These are phyloP conservation scores for Indicator indicator DNA, from an alignment of 2,113 vertebrate species.

Conservation along the genomic window DNA sequence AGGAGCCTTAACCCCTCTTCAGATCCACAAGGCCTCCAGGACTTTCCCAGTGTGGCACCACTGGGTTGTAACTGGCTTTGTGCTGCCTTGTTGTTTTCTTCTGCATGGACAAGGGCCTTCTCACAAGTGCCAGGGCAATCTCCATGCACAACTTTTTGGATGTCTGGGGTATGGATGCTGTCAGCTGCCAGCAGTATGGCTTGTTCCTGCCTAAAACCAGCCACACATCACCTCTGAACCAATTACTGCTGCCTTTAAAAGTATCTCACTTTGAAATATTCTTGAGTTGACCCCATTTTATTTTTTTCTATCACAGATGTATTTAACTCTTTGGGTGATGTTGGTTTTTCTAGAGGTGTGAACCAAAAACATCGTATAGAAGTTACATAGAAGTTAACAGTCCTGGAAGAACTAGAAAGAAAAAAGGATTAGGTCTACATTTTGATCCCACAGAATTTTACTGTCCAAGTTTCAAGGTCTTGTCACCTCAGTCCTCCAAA, in stretches of 20 bases:
- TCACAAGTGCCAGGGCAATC: fast-evolving
- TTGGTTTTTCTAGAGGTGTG: not conserved
- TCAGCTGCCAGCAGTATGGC: fast-evolving
- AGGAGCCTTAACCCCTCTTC: not conserved
- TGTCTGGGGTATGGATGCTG: not conserved
- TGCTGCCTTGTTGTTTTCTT: fast-evolving
- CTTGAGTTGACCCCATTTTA: not conserved
- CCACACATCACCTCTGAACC: not conserved
- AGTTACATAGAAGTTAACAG: not conserved
- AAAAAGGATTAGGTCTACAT: not conserved
- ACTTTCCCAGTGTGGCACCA: not conserved
- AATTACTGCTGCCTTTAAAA: not conserved
- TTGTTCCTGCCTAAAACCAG: not conserved
- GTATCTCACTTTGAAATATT: not conserved
- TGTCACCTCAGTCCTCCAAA: not conserved
- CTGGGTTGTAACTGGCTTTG: not conserved
- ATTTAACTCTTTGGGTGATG: not conserved
- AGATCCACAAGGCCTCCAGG: not conserved
- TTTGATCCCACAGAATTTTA: not conserved
- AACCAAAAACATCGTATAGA: not conserved
- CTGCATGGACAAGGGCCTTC: not conserved
- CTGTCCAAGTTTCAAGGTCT: not conserved
- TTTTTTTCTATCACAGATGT: not conserved
- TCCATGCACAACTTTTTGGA: not conserved
- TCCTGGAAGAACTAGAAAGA: not conserved